A percentile compares a stretch with the other conserved stretches of the same genome.
phyloP scores from a whole-genome alignment of 2,888 invertebrate genomes.

The Drosophila incognita region DNA sequence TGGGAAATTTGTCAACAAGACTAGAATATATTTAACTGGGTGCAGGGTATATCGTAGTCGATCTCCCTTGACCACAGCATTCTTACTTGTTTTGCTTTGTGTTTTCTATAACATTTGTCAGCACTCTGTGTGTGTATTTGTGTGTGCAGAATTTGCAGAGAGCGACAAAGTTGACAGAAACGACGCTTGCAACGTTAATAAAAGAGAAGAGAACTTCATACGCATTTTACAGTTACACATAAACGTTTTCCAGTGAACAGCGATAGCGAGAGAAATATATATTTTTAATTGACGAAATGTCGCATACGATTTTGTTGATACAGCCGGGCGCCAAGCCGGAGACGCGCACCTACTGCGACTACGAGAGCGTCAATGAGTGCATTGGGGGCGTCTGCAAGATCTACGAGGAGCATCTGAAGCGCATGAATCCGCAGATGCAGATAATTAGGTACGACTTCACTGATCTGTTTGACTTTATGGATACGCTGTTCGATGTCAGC shows the following conservation, averaged over 20 bases:
- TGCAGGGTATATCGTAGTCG: no score
- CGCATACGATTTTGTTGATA: constrained; percentile 98
- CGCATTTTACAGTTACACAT: neutral
- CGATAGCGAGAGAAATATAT: no score
- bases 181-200: neutral
- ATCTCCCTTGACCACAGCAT: no score
- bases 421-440: constrained; percentile 96
- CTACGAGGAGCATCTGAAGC: constrained; percentile 98
- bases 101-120: neutral
- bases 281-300: constrained; percentile 84
- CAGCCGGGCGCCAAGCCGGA: constrained; percentile 97
- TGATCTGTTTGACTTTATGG: constrained; percentile 98
- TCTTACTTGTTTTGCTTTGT: neutral
- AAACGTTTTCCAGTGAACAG: neutral
- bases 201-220: neutral
- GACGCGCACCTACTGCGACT: constrained; percentile 98
- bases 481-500: constrained; percentile 97
- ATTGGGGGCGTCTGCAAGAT: constrained; percentile 99
- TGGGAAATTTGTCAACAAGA: no score
- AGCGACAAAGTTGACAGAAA: neutral
- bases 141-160: neutral
- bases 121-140: neutral
- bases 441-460: constrained; percentile 99
- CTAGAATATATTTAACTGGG: no score
- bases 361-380: constrained; percentile 98